Evolutionary conservation across 2,113 vertebrate genomes (phyloP).

Genomic region (Aspiorhynchus laticeps): DNA sequence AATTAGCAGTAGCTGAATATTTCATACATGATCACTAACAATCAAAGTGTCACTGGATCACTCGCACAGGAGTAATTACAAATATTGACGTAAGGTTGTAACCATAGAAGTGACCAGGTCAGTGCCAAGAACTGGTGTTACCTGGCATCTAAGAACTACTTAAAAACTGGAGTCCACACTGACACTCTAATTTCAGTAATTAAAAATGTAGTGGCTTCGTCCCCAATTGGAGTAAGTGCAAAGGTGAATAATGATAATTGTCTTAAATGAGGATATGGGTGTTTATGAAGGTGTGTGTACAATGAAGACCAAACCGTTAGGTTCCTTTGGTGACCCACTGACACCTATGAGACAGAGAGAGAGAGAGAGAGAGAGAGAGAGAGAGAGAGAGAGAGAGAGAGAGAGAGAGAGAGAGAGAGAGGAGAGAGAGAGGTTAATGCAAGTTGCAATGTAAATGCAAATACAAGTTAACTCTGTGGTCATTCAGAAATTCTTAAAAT

Average conservation of each 20-base stretch:
- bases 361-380: not conserved
- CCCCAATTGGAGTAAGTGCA: conserved; percentile 29
- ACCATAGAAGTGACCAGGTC: conserved; percentile 45
- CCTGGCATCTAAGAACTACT: conserved; percentile 41
- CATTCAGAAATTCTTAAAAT: not conserved
- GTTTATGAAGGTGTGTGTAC: not conserved
- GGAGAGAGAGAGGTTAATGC: not conserved
- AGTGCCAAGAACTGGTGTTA: conserved; percentile 18
- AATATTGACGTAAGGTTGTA: conserved; percentile 37
- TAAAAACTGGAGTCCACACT: conserved; percentile 23
- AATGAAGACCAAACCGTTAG: not conserved
- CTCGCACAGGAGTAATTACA: conserved; percentile 43
- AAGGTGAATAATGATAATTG: conserved; percentile 39
- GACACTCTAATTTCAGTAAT: conserved; percentile 40
- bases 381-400: not conserved
- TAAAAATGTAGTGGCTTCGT: conserved; percentile 51
- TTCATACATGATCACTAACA: conserved; percentile 41
- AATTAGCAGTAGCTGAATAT: conserved; percentile 8
- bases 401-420: not conserved
- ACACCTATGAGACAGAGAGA: not conserved
- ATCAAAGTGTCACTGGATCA: conserved; percentile 31
- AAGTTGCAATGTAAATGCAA: no score
- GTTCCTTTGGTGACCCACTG: not conserved
- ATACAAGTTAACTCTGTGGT: not conserved
- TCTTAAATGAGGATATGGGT: conserved; percentile 5